These are phyloP conservation scores for Latrodectus elegans DNA, from an alignment of 2,888 invertebrate genomes.

Conservation along the genomic window DNA sequence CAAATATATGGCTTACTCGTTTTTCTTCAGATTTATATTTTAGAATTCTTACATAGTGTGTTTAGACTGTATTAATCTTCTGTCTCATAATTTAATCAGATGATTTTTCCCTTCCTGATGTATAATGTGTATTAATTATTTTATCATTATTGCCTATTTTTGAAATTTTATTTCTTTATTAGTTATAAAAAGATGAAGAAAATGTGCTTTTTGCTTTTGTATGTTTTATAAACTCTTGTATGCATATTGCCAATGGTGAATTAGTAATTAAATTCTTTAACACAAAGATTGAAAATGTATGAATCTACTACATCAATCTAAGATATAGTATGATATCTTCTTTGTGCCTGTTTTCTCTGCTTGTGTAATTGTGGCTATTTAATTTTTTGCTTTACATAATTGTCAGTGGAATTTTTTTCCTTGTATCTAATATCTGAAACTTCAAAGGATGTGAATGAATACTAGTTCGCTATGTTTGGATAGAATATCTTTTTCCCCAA, in stretches of 20 bases:
- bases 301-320: slow-evolving; percentile 48
- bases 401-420: slow-evolving; percentile 14
- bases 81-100: slow-evolving; percentile 46
- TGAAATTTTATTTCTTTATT: slow-evolving; percentile 30
- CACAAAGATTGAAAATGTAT: slow-evolving; percentile 21
- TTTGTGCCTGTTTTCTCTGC: slow-evolving; percentile 62
- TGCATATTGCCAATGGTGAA: slow-evolving; percentile 29
- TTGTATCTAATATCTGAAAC: slow-evolving; percentile 42
- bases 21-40: slow-evolving; percentile 53
- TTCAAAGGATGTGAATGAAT: slow-evolving; percentile 26
- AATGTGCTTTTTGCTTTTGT: slow-evolving; percentile 30
- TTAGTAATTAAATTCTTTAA: slow-evolving; percentile 33
- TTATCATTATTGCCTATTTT: not conserved
- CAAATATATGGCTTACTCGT: slow-evolving; percentile 51
- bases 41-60: slow-evolving; percentile 51
- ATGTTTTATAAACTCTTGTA: slow-evolving; percentile 54
- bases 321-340: slow-evolving; percentile 41
- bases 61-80: slow-evolving; percentile 33
- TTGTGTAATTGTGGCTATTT: slow-evolving; percentile 56
- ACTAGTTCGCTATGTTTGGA: slow-evolving; percentile 42
- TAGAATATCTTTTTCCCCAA: slow-evolving; percentile 28
- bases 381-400: slow-evolving; percentile 40
- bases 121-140: slow-evolving; percentile 24
- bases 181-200: slow-evolving; percentile 10
- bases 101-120: slow-evolving; percentile 20